Conservation (phyloP, 2,797 vertebrate species). For the Molossus alvarezi region DNA sequence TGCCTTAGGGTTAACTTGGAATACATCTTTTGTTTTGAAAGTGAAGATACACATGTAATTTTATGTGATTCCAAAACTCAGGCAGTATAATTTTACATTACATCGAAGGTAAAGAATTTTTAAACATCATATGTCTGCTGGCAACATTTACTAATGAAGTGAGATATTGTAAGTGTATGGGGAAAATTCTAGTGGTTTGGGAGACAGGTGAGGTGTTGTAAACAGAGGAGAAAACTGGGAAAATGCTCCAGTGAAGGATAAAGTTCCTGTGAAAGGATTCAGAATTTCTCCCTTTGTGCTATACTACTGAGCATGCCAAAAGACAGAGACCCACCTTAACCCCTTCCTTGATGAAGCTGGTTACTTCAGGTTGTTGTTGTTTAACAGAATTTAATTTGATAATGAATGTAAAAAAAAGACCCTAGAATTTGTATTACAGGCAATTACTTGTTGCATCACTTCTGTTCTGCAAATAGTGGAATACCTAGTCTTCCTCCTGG, state of each 20-base stretch:
- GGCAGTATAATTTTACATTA: conserved; percentile 76
- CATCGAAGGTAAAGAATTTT: conserved; percentile 78
- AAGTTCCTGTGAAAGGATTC: conserved; percentile 65
- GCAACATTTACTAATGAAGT: conserved; percentile 78
- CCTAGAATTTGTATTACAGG: neutral
- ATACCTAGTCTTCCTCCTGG: conserved; percentile 18
- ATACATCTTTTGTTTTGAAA: conserved; percentile 69
- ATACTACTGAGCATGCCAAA: neutral
- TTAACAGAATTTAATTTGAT: conserved; percentile 65
- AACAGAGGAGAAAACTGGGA: conserved; percentile 68
- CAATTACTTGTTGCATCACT: neutral
- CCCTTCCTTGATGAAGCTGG: conserved; percentile 39
- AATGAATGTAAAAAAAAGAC: neutral
- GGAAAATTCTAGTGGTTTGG: conserved; percentile 76
- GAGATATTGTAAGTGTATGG: conserved; percentile 72
- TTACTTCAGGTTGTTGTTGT: neutral
- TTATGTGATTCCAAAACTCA: conserved; percentile 67
- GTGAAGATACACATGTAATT: conserved; percentile 62
- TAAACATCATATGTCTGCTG: conserved; percentile 75
- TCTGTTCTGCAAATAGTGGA: conserved; percentile 37
- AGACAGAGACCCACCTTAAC: conserved; percentile 41
- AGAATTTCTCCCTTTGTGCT: conserved; percentile 7
- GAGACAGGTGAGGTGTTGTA: conserved; percentile 68
- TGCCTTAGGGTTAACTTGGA: conserved; percentile 65
- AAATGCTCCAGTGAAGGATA: conserved; percentile 63